phyloP scores from a whole-genome alignment of 2,113 vertebrate species.

The Petrocephalus zakoni region DNA sequence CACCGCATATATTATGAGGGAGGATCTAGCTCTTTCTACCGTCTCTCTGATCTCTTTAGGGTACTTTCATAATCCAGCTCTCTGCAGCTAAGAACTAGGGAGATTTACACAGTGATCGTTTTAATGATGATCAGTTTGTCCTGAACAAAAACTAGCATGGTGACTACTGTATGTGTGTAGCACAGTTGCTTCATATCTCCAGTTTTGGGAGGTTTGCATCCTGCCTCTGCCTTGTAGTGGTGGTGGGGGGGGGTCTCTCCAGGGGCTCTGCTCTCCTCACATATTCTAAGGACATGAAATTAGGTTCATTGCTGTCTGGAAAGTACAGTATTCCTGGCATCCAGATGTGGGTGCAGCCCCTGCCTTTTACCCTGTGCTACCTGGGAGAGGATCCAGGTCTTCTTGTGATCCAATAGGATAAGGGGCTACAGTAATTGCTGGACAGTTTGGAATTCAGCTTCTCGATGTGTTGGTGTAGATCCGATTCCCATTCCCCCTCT shows the following conservation, averaged over 20 bases:
- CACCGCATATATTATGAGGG: conserved; percentile 18
- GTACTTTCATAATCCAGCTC: neutral
- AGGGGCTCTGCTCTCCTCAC: neutral
- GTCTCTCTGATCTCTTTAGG: neutral
- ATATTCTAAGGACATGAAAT: neutral
- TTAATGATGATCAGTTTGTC: neutral
- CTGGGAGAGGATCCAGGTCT: neutral
- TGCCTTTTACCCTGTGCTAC: neutral
- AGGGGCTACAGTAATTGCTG: neutral
- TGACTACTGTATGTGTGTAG: neutral
- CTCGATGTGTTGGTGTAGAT: neutral
- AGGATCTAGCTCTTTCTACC: neutral
- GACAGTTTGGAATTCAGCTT: neutral
- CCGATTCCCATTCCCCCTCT: neutral
- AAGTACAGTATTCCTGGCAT: neutral
- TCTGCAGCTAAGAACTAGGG: neutral
- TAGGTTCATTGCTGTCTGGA: neutral
- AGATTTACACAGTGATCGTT: neutral
- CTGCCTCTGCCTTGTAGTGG: neutral
- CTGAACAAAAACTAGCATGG: neutral
- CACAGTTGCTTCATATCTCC: neutral
- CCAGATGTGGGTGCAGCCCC: neutral
- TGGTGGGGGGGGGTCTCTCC: neutral
- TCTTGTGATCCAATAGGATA: neutral
- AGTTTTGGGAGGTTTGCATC: neutral